phyloP scores from a whole-genome alignment of 2,113 vertebrate genomes.

The Platysteira castanea region DNA sequence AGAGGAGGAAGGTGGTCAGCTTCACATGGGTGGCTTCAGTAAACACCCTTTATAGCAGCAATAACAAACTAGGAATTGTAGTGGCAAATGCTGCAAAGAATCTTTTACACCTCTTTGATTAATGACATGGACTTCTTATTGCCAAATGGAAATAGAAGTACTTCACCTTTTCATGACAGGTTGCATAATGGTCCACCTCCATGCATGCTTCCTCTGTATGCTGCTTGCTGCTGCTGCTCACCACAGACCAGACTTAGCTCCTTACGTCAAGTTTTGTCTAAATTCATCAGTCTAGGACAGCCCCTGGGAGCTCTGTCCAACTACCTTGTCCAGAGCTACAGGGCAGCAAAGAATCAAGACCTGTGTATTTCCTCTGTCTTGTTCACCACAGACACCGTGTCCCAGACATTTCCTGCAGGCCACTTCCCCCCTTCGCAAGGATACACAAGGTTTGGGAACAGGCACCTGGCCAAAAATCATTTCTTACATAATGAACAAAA shows the following conservation, averaged over 20 bases:
- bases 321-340: background rate
- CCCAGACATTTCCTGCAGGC: constrained; percentile 54
- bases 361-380: constrained; percentile 38
- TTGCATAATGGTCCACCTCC: background rate
- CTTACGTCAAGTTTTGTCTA: background rate
- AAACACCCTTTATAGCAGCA: fast-evolving
- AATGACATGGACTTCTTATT: background rate
- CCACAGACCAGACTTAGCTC: background rate
- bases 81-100: background rate
- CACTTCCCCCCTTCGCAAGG: background rate
- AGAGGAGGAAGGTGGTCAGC: background rate
- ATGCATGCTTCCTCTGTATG: fast-evolving
- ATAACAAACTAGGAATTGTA: background rate
- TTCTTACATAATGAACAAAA: background rate
- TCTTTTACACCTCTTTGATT: background rate
- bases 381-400: constrained; percentile 24
- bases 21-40: background rate
- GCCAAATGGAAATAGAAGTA: background rate
- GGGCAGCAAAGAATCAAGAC: background rate
- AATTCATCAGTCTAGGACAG: background rate
- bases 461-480: constrained; percentile 1
- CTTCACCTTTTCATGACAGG: background rate
- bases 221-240: background rate
- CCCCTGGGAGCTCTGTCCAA: background rate
- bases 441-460: constrained; percentile 4